phyloP scores from a whole-genome alignment of 2,888 invertebrate genomes.

The Pherbina coryleti region DNA sequence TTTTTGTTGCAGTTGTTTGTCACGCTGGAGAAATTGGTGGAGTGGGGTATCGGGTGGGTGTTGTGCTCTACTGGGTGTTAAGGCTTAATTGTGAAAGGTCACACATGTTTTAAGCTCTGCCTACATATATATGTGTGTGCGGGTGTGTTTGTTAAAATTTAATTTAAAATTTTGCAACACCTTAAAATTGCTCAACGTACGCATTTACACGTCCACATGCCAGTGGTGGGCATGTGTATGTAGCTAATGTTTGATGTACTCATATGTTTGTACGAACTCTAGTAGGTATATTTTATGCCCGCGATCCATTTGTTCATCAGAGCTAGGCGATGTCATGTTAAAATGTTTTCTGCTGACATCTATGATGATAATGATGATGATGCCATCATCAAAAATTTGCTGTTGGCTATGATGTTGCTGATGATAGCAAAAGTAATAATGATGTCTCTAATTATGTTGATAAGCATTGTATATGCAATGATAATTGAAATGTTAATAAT shows the following conservation, averaged over 20 bases:
- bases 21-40: not conserved
- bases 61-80: not conserved
- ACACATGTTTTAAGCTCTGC: constrained; percentile 1
- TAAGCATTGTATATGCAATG: not conserved
- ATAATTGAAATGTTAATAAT: not conserved
- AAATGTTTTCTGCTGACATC: not conserved
- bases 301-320: not conserved
- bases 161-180: constrained; percentile 31
- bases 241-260: not conserved
- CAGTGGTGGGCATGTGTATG: not conserved
- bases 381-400: too few species aligned
- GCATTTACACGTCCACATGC: not conserved
- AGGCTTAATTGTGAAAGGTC: constrained; percentile 32
- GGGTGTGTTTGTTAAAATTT: not conserved
- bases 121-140: not conserved
- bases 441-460: not conserved
- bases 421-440: not conserved
- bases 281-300: not conserved
- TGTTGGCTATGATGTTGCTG: too few species aligned
- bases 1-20: not conserved
- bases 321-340: constrained; percentile 4
- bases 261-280: not conserved
- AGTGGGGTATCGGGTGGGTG: not conserved
- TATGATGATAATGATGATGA: not conserved
- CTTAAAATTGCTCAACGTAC: not conserved